Base-by-base conservation (phyloP, 1,140 invertebrate species). In the Rhizoglyphus robini region DNA sequence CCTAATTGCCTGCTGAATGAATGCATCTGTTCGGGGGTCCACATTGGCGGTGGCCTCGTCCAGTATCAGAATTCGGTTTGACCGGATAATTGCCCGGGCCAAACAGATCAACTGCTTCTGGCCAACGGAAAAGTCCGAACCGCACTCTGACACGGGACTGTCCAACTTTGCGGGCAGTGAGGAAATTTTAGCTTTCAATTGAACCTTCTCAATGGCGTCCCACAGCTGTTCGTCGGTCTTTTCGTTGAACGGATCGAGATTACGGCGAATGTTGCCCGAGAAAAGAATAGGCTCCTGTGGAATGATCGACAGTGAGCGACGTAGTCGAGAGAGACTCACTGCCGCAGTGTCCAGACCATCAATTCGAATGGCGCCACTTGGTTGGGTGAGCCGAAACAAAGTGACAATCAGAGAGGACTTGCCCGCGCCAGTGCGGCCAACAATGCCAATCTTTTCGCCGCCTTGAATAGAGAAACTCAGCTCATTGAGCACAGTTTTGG, bases 241-340 rank as follows among this genome's bases (percentile, higher is more conserved):
- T 31, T 79, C 68, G 27, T 85, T 80, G 71, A 91, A 91, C 0
- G 90, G 90, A 78, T 94, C 90, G 67, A 95, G 77, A n/a, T n/a
- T n/a, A n/a, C n/a, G n/a, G n/a, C n/a, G n/a, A n/a, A n/a, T n/a
- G n/a, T n/a, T n/a, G n/a, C 87, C 62, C 3, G 87, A 86, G 73
- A 92, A 93, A 0, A 92, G 73, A 18, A 92, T 83, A 0, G 89
- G 88, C 57, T 80, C 79, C 73, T 81, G 80, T 38, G 80, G 78
- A 68, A 80, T 80, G 49, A 80, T 79, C n/a, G n/a, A n/a, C n/a
- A n/a, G n/a, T n/a, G n/a, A n/a, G n/a, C n/a, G n/a, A n/a, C n/a
- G n/a, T n/a, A 80, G 70, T 59, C 78, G 76, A 70, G 78, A 74
- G 4, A 79, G 72, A 41, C 79, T 76, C n/a, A 82, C 70, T 4